Evolutionary conservation across 1,140 invertebrate genomes (phyloP).

Genomic region (Anoplolepis gracilipes): DNA sequence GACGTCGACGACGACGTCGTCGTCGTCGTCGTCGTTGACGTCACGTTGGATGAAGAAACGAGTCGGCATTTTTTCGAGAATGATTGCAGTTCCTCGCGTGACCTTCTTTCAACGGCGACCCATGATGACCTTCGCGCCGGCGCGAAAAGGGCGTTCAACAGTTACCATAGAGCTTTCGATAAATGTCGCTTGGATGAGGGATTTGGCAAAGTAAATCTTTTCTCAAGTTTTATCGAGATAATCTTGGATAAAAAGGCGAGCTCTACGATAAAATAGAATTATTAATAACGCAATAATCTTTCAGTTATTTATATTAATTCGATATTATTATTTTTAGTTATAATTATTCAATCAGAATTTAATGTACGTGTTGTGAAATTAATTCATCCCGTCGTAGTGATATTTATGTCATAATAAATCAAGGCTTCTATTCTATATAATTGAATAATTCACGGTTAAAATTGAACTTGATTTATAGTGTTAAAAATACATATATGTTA

Average conservation of each 20-base stretch:
- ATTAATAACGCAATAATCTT: neutral
- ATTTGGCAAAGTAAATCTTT: neutral
- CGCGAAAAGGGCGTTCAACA: neutral
- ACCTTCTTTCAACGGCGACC: conserved; percentile 46
- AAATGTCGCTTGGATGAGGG: neutral
- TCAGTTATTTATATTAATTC: neutral
- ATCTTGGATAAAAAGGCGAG: neutral
- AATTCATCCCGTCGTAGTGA: neutral
- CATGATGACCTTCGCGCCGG: conserved; percentile 37
- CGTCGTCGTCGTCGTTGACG: conserved; percentile 50
- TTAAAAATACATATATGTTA: neutral
- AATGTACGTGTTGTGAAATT: neutral
- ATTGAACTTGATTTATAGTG: neutral
- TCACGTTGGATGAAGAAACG: conserved; percentile 59
- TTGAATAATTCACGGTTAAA: neutral
- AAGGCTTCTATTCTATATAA: neutral
- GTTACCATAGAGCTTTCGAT: neutral
- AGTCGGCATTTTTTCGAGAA: conserved; percentile 50
- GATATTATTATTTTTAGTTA: neutral
- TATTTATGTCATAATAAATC: neutral
- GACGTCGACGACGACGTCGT: conserved; percentile 5
- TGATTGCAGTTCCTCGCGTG: conserved; percentile 49
- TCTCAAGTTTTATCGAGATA: no score
- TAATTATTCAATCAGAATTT: neutral
- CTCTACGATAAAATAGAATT: neutral